Evolutionary conservation across 2,888 invertebrate genomes (phyloP).

Genomic region (Ophion obscuratus): DNA sequence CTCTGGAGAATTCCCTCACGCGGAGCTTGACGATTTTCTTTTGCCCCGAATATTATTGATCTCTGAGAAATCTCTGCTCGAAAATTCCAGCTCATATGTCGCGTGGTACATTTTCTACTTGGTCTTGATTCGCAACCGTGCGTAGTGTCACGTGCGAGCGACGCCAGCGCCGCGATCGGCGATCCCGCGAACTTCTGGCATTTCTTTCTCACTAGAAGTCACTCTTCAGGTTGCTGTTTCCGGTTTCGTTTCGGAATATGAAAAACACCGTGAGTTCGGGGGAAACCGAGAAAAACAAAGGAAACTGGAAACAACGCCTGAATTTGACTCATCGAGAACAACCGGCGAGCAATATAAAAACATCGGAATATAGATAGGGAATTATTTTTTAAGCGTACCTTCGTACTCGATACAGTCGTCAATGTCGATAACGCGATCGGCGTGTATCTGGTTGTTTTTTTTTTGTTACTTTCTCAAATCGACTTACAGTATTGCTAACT

Average conservation of each 20-base stretch:
- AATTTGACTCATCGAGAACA: conserved; percentile 44
- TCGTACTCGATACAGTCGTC: conserved; percentile 46
- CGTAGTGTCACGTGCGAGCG: conserved; percentile 1
- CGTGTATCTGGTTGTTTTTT: conserved; percentile 55
- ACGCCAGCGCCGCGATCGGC: conserved; percentile 11
- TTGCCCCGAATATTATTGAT: neutral
- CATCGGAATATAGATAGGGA: conserved; percentile 60
- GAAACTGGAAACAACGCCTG: neutral
- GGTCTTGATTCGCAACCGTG: neutral
- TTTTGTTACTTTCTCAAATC: conserved; percentile 63
- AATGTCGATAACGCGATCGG: conserved; percentile 49
- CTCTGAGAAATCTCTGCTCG: neutral
- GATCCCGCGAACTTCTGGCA: neutral
- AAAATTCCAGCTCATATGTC: neutral
- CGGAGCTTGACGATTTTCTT: neutral
- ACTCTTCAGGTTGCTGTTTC: neutral
- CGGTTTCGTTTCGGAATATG: neutral
- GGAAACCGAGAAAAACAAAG: neutral
- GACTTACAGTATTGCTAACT: conserved; percentile 63
- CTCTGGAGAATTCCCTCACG: neutral
- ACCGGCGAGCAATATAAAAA: conserved; percentile 67
- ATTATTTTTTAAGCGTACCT: conserved; percentile 48
- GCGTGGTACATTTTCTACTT: neutral
- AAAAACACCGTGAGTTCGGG: neutral
- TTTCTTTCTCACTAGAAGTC: conserved; percentile 1